These are phyloP conservation scores for Dryas iulia DNA, from an alignment of 1,140 invertebrate species.

Conservation along the genomic window DNA sequence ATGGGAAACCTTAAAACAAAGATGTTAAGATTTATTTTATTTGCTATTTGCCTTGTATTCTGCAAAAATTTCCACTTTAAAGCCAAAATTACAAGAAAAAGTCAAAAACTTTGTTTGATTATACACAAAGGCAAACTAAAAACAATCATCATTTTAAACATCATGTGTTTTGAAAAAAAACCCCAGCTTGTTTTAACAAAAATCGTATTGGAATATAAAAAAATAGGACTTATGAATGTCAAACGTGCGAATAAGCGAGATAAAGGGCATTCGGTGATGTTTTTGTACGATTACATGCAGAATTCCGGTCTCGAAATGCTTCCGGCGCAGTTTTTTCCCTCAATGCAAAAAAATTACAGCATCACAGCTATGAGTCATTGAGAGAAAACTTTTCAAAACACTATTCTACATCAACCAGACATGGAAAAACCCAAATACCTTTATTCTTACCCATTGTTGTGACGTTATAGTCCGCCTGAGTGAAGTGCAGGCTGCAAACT, in stretches of 20 bases:
- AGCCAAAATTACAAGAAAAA: neutral
- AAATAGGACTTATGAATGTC: constrained; percentile 43
- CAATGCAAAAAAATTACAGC: constrained; percentile 39
- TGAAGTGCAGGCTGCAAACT: constrained; percentile 76
- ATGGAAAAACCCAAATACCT: constrained; percentile 73
- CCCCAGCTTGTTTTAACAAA: constrained; percentile 15
- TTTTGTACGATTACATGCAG: constrained; percentile 29
- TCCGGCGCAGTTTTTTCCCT: constrained; percentile 33
- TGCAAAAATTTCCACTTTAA: neutral
- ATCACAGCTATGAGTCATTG: constrained; percentile 47
- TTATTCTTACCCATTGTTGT: constrained; percentile 78
- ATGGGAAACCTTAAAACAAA: neutral
- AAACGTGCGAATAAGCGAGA: constrained; percentile 35
- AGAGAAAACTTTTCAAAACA: constrained; percentile 39
- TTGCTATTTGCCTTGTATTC: neutral
- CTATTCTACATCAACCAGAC: constrained; percentile 44
- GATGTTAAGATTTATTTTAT: neutral
- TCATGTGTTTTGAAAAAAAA: neutral
- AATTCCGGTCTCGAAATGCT: constrained; percentile 34
- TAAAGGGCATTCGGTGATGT: constrained; percentile 37
- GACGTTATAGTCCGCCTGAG: constrained; percentile 71
- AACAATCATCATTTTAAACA: neutral
- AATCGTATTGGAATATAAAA: constrained; percentile 23
- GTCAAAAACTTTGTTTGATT: neutral
- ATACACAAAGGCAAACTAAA: neutral